These are phyloP conservation scores for Drosophila atroscutellata DNA, from an alignment of 2,888 invertebrate genomes.

Conservation along the genomic window DNA sequence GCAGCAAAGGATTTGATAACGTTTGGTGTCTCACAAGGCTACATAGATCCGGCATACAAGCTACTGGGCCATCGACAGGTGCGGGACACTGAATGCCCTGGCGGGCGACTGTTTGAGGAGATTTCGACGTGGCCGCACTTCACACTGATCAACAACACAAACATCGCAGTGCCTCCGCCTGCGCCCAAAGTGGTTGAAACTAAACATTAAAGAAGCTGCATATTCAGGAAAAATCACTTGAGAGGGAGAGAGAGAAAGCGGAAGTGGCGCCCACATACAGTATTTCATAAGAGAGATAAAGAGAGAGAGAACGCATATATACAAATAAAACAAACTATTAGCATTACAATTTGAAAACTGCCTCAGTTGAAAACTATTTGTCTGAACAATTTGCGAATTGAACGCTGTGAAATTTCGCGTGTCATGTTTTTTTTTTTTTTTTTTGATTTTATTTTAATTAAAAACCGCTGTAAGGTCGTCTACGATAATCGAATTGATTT, in stretches of 20 bases:
- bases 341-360: conserved; percentile 25
- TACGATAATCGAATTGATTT: conserved; percentile 44
- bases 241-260: conserved; percentile 5
- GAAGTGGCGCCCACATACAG: neutral
- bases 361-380: conserved; percentile 32
- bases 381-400: conserved; percentile 22
- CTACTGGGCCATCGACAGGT: conserved; percentile 89
- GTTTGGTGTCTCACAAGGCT: conserved; percentile 87
- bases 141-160: conserved; percentile 72
- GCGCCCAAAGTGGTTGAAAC: conserved; percentile 29
- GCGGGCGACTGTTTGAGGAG: conserved; percentile 87
- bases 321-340: conserved; percentile 48
- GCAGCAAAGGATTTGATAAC: conserved; percentile 87
- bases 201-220: conserved; percentile 25
- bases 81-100: conserved; percentile 89
- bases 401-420: conserved; percentile 27
- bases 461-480: conserved; percentile 29
- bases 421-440: neutral
- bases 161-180: conserved; percentile 14
- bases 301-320: conserved; percentile 16
- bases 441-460: conserved; percentile 7
- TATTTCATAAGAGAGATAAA: conserved; percentile 16
- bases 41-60: conserved; percentile 87
- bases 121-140: conserved; percentile 88
- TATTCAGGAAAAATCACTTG: conserved; percentile 7